phyloP scores from a whole-genome alignment of 2,888 invertebrate species.

The Tryphoninae sp. region DNA sequence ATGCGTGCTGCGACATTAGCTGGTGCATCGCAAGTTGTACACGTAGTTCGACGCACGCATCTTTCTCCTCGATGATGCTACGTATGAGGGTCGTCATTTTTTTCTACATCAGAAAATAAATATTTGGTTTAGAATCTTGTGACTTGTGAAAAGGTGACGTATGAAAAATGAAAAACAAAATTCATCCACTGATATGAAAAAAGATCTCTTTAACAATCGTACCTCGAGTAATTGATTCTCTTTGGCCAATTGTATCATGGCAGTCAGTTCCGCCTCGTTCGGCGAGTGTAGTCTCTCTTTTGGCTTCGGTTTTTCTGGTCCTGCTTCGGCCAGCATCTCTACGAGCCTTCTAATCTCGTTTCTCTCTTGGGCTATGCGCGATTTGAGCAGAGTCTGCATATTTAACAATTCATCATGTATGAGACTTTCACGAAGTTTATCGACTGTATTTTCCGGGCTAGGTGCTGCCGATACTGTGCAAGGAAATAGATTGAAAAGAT shows the following conservation, averaged over 20 bases:
- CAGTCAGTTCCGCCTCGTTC: slow-evolving; percentile 82
- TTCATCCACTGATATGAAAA: slow-evolving; percentile 6
- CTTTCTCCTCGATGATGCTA: slow-evolving; percentile 88
- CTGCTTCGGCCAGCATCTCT: slow-evolving; percentile 73
- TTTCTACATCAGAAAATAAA: slow-evolving; percentile 76
- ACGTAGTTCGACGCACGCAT: slow-evolving; percentile 87
- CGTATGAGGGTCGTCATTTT: slow-evolving; percentile 86
- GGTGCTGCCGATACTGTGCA: slow-evolving; percentile 65
- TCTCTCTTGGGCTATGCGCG: slow-evolving; percentile 88
- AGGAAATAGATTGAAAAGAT: not conserved
- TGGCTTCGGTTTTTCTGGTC: slow-evolving; percentile 70
- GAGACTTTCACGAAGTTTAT: slow-evolving; percentile 76
- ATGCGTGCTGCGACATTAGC: slow-evolving; percentile 63
- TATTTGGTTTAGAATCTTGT: not conserved
- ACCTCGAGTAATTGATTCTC: slow-evolving; percentile 87
- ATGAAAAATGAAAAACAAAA: slow-evolving; percentile 20
- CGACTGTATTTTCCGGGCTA: slow-evolving; percentile 71
- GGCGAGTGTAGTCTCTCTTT: slow-evolving; percentile 77
- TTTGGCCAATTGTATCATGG: slow-evolving; percentile 82
- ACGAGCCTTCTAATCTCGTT: slow-evolving; percentile 87
- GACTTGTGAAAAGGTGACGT: not conserved
- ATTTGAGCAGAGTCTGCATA: slow-evolving; percentile 87
- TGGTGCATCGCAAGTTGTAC: slow-evolving; percentile 86
- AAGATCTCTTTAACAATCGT: slow-evolving; percentile 21
- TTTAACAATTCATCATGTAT: slow-evolving; percentile 83